Evolutionary conservation across 1,140 invertebrate genomes (phyloP).

Genomic region (Propsilocerus akamusi): DNA sequence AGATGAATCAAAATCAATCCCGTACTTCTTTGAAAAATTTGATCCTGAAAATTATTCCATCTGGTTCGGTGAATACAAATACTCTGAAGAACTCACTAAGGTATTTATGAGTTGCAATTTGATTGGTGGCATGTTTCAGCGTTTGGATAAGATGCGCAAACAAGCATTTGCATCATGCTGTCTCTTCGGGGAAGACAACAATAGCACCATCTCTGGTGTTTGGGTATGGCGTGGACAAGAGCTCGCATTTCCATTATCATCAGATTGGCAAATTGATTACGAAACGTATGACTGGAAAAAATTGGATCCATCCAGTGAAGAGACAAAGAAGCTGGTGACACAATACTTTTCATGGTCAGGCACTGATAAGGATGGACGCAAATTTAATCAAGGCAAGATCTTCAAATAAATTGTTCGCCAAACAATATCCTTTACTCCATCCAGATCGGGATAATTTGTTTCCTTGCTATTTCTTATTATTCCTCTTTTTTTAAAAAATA

Average conservation of each 20-base stretch:
- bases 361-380: constrained; percentile 67
- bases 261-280: constrained; percentile 94
- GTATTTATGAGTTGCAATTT: constrained; percentile 95
- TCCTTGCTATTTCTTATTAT: no score
- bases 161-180: constrained; percentile 85
- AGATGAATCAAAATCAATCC: constrained; percentile 80
- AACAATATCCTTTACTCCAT: no score
- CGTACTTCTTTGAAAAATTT: constrained; percentile 98
- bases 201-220: constrained; percentile 86
- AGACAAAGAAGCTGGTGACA: constrained; percentile 79
- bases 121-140: constrained; percentile 89
- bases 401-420: constrained; percentile 74
- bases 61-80: constrained; percentile 96
- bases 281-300: constrained; percentile 95
- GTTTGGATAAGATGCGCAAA: constrained; percentile 95
- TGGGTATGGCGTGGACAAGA: constrained; percentile 96
- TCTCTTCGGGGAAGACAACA: constrained; percentile 82
- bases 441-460: no score
- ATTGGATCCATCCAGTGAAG: constrained; percentile 59
- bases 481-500: no score
- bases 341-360: constrained; percentile 90
- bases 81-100: constrained; percentile 76
- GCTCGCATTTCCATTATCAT: constrained; percentile 69
- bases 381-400: constrained; percentile 98
- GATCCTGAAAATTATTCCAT: constrained; percentile 94